phyloP scores from a whole-genome alignment of 2,888 invertebrate species.

The Desoria tigrina region DNA sequence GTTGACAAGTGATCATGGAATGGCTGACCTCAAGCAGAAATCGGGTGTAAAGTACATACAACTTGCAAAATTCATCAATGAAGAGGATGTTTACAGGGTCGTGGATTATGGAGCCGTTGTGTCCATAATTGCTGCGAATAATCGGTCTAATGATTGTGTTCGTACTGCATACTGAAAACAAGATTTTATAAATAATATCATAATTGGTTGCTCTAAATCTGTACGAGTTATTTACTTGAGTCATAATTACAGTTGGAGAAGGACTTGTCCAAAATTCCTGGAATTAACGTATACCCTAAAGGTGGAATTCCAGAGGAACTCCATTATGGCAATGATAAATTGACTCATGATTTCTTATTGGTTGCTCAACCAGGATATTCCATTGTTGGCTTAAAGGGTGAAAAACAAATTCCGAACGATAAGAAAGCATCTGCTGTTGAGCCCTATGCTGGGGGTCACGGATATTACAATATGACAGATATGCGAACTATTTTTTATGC shows the following conservation, averaged over 20 bases:
- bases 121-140: not conserved
- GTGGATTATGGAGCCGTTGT: slow-evolving; percentile 54
- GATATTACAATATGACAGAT: slow-evolving; percentile 52
- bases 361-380: slow-evolving; percentile 57
- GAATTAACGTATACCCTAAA: slow-evolving; percentile 56
- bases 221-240: too few species aligned
- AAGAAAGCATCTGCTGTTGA: slow-evolving; percentile 31
- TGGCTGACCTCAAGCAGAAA: slow-evolving; percentile 53
- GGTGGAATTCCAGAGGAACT: slow-evolving; percentile 58
- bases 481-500: slow-evolving; percentile 56
- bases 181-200: not conserved
- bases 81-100: slow-evolving; percentile 47
- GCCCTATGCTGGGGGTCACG: slow-evolving; percentile 50
- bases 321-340: slow-evolving; percentile 57
- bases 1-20: slow-evolving; percentile 57
- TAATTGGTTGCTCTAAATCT: too few species aligned
- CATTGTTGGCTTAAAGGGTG: slow-evolving; percentile 46
- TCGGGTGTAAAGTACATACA: slow-evolving; percentile 49
- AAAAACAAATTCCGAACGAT: slow-evolving; percentile 31
- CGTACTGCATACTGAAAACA: slow-evolving; percentile 15
- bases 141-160: slow-evolving; percentile 17
- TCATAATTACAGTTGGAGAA: too few species aligned
- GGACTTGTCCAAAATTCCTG: slow-evolving; percentile 36
- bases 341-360: slow-evolving; percentile 58
- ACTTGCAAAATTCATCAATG: slow-evolving; percentile 53